These are phyloP conservation scores for Gonocerus acuteangulatus DNA, from an alignment of 2,888 invertebrate species.

Conservation along the genomic window DNA sequence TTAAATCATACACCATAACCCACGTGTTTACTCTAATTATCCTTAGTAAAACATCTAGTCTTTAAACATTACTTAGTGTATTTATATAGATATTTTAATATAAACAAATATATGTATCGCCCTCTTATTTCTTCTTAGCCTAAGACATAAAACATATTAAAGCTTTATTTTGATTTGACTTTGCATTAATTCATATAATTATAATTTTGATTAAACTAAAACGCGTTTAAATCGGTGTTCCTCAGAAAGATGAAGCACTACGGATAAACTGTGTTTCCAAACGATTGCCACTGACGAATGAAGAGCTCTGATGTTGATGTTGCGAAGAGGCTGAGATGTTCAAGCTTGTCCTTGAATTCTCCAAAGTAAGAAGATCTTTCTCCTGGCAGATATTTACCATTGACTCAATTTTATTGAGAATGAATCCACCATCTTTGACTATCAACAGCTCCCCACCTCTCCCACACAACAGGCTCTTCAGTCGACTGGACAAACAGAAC, in stretches of 20 bases:
- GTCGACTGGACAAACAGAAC: conserved; percentile 7
- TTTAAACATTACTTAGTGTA: neutral
- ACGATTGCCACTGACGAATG: conserved; percentile 15
- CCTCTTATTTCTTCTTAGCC: conserved; percentile 13
- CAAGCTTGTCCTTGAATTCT: neutral
- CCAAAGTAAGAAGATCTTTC: neutral
- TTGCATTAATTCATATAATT: neutral
- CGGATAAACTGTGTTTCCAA: conserved; percentile 7
- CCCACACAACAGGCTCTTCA: conserved; percentile 16
- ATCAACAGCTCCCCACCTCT: conserved; percentile 1
- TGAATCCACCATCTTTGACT: neutral
- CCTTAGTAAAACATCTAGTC: neutral
- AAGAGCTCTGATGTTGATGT: conserved; percentile 17
- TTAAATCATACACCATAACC: neutral
- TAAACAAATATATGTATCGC: conserved; percentile 4
- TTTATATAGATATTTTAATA: neutral
- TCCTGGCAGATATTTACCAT: neutral
- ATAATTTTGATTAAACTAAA: neutral
- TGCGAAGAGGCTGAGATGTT: conserved; percentile 10
- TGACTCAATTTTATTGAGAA: neutral
- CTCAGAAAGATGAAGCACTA: neutral
- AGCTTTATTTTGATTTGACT: conserved; percentile 17
- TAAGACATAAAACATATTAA: conserved; percentile 6
- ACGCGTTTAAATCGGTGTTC: neutral
- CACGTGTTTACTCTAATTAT: neutral